Evolutionary conservation across 2,888 invertebrate species (phyloP), one percentile per base, ranked within the genome.

Genomic region (Athetis lepigone): DNA sequence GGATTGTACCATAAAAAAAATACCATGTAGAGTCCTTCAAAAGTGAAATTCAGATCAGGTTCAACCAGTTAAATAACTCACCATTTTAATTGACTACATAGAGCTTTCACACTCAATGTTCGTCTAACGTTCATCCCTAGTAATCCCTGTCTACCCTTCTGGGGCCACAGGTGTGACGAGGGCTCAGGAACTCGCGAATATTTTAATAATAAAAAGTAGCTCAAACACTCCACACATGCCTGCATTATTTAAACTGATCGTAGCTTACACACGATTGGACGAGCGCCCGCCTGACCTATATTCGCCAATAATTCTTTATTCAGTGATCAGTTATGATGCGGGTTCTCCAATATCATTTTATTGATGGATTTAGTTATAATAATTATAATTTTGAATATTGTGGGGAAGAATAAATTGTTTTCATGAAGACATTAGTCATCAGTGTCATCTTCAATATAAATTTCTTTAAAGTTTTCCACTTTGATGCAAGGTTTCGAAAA

Each of bases 301-400:
- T 85, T 77, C 71, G 71, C 66, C 75, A 76, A 79, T 80, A 75
- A 79, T 84, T 78, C 79, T 79, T 79, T 75, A 81, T 80, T 76
- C 75, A 75, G 63, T 61, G 76, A 74, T 69, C 61, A 47, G 58
- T 70, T 60, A 65, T 51, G 70, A 68, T 61, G 52, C 27, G 51
- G 42, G 63, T 11, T 70, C 46, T 43, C 42, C 50, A 51, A 76
- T 58, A 43, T 54, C 45, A 61, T 25, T 46, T 54, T 54, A 64
- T 57, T 55, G 49, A 54, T 54, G 18, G 11, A n/a, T 11, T 9
- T 4, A 13, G n/a, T 11, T 21, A 19, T 16, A 39, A n/a, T 42
- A 21, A n/a, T 23, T 25, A 19, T 18, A 18, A 27, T 43, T 27
- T 25, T 43, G 21, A 21, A 33, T 18, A 51, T 33, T 27, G n/a